These are phyloP conservation scores for Hemicordylus capensis DNA, from an alignment of 2,113 vertebrate genomes.

Conservation along the genomic window DNA sequence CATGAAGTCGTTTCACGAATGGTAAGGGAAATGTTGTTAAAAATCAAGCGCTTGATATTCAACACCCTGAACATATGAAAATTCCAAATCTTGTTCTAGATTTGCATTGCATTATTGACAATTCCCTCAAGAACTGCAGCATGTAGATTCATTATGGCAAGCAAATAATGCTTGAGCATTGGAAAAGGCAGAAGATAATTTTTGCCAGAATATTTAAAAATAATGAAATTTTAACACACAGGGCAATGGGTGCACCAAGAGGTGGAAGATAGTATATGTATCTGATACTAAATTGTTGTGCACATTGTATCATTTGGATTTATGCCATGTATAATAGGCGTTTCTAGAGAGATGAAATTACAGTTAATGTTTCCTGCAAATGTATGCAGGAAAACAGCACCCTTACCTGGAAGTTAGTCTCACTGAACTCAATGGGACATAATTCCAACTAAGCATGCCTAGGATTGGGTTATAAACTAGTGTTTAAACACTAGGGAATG, in stretches of 20 bases:
- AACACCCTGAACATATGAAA: neutral
- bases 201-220: neutral
- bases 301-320: slow-evolving; percentile 12
- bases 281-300: neutral
- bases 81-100: neutral
- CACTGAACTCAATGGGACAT: too few relatives aligned
- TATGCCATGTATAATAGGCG: neutral
- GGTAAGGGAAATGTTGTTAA: neutral
- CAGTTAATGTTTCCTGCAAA: neutral
- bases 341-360: neutral
- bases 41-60: neutral
- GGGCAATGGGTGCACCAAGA: neutral
- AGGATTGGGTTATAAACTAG: too few relatives aligned
- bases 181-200: neutral
- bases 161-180: neutral
- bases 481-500: neutral
- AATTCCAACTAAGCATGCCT: too few relatives aligned
- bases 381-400: too few relatives aligned
- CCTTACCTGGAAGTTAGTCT: too few relatives aligned
- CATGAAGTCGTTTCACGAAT: neutral
- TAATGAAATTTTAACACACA: neutral
- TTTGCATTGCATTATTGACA: neutral
- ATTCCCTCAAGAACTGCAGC: neutral
- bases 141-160: neutral
- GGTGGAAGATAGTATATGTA: neutral